These are phyloP conservation scores for Elgaria multicarinata DNA, from an alignment of 2,113 vertebrate species.

Conservation along the genomic window DNA sequence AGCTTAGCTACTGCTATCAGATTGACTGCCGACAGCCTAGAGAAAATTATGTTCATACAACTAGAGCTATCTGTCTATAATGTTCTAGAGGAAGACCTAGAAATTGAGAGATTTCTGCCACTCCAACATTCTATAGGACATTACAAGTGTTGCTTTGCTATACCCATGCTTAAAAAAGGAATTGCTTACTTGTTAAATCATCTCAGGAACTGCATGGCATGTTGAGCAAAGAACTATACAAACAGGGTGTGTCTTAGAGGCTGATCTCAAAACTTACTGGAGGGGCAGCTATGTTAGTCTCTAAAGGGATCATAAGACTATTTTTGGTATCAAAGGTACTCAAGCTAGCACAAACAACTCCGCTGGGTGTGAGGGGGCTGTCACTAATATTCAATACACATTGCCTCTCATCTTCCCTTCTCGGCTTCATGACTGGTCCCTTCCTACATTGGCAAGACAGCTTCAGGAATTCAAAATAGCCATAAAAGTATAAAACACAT, in stretches of 20 bases:
- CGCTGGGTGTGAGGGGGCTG: neutral
- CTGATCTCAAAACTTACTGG: neutral
- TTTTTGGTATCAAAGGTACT: neutral
- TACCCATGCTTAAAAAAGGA: neutral
- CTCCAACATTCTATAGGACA: neutral
- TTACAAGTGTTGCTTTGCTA: neutral
- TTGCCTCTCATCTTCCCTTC: neutral
- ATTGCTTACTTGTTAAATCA: neutral
- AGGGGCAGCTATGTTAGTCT: neutral
- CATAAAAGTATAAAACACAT: neutral
- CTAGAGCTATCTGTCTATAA: no score
- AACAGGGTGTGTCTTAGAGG: neutral
- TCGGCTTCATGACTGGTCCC: neutral
- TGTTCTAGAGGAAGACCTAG: neutral
- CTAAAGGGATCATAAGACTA: neutral
- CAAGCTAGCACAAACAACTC: neutral
- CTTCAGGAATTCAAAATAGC: neutral
- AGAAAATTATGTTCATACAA: no score
- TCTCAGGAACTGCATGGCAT: neutral
- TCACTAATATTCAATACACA: neutral
- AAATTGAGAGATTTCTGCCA: neutral
- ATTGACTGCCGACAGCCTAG: no score
- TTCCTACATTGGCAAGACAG: neutral
- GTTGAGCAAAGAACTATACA: neutral
- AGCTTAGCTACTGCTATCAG: no score